Evolutionary conservation across 2,113 vertebrate species (phyloP).

Genomic region (Urocitellus parryii): DNA sequence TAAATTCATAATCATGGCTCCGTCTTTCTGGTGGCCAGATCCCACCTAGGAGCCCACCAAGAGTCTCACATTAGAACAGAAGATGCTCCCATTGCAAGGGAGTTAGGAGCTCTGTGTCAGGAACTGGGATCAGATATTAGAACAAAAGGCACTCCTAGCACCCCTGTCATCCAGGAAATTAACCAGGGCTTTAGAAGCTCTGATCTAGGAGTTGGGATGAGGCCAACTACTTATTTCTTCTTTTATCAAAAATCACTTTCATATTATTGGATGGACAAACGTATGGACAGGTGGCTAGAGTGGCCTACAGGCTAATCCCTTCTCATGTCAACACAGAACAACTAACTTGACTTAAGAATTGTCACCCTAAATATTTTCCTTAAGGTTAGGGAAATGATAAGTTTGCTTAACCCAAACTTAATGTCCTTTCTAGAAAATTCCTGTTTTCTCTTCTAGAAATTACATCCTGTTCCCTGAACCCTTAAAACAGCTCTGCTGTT

Average conservation of each 20-base stretch:
- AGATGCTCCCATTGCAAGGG: neutral
- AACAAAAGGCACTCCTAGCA: neutral
- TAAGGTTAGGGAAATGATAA: neutral
- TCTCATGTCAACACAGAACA: neutral
- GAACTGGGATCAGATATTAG: neutral
- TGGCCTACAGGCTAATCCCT: neutral
- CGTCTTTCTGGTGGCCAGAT: neutral
- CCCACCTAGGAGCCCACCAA: neutral
- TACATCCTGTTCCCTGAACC: neutral
- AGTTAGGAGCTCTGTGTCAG: neutral
- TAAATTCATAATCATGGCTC: neutral
- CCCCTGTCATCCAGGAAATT: neutral
- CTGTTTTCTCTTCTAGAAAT: slow-evolving; percentile 12
- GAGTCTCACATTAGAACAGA: neutral
- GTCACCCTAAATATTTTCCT: neutral
- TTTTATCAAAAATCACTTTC: neutral
- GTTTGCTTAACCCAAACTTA: neutral
- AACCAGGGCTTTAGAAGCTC: neutral
- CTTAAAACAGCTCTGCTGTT: neutral
- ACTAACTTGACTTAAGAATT: neutral
- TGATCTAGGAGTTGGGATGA: neutral
- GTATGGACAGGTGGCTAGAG: neutral
- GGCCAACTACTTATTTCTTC: neutral
- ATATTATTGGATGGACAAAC: neutral
- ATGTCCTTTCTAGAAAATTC: neutral